Conservation (phyloP, 2,888 invertebrate genomes). For the Helobdella robusta region DNA sequence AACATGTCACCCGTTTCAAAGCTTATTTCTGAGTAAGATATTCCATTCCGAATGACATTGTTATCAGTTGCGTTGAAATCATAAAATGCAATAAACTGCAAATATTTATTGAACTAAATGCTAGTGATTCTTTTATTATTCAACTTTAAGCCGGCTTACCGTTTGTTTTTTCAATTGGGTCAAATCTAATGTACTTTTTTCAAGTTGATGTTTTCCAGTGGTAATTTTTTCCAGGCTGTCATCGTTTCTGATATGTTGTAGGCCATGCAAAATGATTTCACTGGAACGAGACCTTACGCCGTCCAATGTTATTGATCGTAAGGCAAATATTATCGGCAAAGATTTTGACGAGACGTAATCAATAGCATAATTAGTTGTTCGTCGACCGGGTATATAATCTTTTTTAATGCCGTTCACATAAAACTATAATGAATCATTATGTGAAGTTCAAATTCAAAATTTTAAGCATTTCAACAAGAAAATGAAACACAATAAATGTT, state of each 20-base stretch:
- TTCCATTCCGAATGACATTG: not conserved
- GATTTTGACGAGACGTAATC: not conserved
- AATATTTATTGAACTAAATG: too few species aligned
- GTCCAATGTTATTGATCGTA: not conserved
- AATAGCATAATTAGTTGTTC: not conserved
- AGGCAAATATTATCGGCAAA: constrained; percentile 4
- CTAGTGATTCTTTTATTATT: too few species aligned
- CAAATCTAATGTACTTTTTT: constrained; percentile 1
- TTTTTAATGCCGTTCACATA: constrained; percentile 7
- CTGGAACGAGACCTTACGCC: not conserved
- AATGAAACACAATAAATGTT: too few species aligned
- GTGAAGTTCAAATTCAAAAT: too few species aligned
- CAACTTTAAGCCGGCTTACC: not conserved
- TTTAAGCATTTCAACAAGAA: too few species aligned
- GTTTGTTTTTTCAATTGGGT: not conserved
- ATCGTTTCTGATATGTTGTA: constrained; percentile 7
- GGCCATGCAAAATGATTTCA: not conserved
- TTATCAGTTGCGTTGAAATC: constrained; percentile 2
- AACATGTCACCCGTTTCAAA: constrained; percentile 45
- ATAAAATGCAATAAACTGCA: constrained; percentile 20
- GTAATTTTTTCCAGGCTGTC: not conserved
- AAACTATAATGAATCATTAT: not conserved
- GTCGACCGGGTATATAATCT: constrained; percentile 10
- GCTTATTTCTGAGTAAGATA: constrained; percentile 37
- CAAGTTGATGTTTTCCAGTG: not conserved